These are phyloP conservation scores for Saccopteryx bilineata DNA, from an alignment of 2,113 vertebrate genomes.

Conservation along the genomic window DNA sequence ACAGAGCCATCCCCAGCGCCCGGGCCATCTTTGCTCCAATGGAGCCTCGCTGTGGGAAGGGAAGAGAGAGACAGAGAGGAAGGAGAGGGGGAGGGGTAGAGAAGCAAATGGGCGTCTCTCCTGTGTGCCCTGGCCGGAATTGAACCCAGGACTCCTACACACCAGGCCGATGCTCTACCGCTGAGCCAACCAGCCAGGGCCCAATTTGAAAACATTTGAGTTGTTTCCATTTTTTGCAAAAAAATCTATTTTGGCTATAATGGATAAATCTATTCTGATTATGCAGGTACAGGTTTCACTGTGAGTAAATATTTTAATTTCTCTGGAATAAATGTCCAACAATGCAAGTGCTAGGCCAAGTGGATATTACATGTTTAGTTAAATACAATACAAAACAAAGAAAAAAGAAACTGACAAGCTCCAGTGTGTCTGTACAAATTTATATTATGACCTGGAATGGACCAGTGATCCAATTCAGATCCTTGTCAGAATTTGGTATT, in stretches of 20 bases:
- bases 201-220: not conserved
- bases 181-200: no score
- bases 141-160: no score
- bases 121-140: no score
- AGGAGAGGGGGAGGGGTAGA: no score
- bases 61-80: no score
- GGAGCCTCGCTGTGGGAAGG: no score
- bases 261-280: not conserved
- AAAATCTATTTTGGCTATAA: not conserved
- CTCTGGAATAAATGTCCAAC: not conserved
- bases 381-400: no score
- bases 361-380: not conserved
- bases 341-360: not conserved
- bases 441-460: not conserved
- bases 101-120: no score
- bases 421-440: not conserved
- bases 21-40: no score
- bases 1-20: no score
- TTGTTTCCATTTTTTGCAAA: not conserved
- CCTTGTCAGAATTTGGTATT: not conserved
- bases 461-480: not conserved
- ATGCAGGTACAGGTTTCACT: not conserved
- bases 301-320: not conserved
- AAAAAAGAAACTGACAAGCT: not conserved
- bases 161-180: no score